Evolutionary conservation across 2,797 vertebrate species (phyloP).

Genomic region (Synanceia verrucosa): DNA sequence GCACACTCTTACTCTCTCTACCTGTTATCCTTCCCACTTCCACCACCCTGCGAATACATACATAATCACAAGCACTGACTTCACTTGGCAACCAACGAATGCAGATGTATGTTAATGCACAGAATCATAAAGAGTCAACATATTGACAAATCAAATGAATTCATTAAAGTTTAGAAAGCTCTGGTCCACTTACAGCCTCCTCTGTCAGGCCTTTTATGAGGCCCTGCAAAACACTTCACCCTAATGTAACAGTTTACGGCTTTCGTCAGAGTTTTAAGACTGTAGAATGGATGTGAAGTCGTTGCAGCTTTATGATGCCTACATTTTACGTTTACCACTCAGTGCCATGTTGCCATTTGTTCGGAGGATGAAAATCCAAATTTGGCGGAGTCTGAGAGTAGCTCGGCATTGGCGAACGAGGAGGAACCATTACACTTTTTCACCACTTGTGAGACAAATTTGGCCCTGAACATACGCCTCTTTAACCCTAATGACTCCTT

Average conservation of each 20-base stretch:
- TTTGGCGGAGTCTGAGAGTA: conserved; percentile 2
- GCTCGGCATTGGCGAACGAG: not conserved
- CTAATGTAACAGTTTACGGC: conserved; percentile 28
- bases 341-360: conserved; percentile 8
- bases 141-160: conserved; percentile 60
- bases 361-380: conserved; percentile 10
- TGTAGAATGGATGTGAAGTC: conserved; percentile 8
- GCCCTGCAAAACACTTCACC: conserved; percentile 26
- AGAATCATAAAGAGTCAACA: conserved; percentile 37
- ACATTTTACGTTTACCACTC: conserved; percentile 16
- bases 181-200: conserved; percentile 9
- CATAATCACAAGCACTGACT: conserved; percentile 27
- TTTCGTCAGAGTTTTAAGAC: conserved; percentile 25
- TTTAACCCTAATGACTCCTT: conserved; percentile 21
- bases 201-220: conserved; percentile 20
- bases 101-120: conserved; percentile 40
- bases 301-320: conserved; percentile 22
- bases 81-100: conserved; percentile 30
- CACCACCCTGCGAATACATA: conserved; percentile 4
- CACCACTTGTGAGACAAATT: not conserved
- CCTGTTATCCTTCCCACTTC: conserved; percentile 51
- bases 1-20: conserved; percentile 33
- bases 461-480: not conserved
- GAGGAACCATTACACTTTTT: not conserved
- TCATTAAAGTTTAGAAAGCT: conserved; percentile 19